Evolutionary conservation across 2,888 invertebrate species (phyloP), one percentile per base, ranked within the genome.

Genomic region (Pseudococcus longispinus): DNA sequence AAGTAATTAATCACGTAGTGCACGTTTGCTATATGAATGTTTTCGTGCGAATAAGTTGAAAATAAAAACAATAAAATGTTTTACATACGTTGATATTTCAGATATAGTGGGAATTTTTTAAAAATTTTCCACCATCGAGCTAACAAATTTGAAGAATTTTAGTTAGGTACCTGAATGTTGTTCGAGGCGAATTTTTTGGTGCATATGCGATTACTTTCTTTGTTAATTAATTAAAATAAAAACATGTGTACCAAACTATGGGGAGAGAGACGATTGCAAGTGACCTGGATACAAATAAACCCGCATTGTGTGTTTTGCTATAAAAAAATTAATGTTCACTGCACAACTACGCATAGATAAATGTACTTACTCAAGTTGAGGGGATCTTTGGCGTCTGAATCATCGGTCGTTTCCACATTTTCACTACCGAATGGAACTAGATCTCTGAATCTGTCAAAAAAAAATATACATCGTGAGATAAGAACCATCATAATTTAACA

Each of bases 381-480:
- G 15, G 70, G 70, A 29, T 70, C 70, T 70, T 70, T 70, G 29
- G 29, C 29, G 1, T 70, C 70, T 70, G 70, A 70, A 29, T 70
- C 70, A 29, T 70, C 70, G 4, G 70, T 70, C 32, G 70, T 8
- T 70, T 70, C 70, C 1, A 85, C 74, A 44, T 44, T 44, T 44
- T 85, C 80, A 29, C 77, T 77, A 18, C n/a, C 86, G 18, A 46
- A 80, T 32, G 86, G 46, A 32, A 74, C 46, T 29, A 86, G 23
- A 55, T 86, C 86, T 55, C 44, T 86, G 46, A 86, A 86, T 26
- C 86, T 86, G 80, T 32, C 70, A 86, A 80, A 9, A 60, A 84
- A 84, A 42, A 37, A n/a, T 9, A 55, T 15, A 46, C 32, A 44
- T 13, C 15, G 29, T 70, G 26, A 29, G 23, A 29, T 82, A 42